Evolutionary conservation across 2,888 invertebrate genomes (phyloP).

Genomic region (Cryptosula pallasiana): DNA sequence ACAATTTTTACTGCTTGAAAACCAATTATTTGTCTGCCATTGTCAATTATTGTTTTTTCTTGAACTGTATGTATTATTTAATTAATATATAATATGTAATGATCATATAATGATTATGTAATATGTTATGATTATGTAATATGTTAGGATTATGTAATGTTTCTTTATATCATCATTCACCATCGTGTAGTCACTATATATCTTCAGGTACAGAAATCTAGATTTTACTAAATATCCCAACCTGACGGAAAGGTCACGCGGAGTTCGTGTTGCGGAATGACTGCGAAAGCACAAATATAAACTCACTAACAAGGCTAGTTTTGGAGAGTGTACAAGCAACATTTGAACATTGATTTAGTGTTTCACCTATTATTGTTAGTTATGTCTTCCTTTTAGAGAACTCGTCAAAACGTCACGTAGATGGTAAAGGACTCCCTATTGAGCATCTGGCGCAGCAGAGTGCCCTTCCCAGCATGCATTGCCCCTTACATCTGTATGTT

Average conservation of each 20-base stretch:
- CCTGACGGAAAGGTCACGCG: background rate
- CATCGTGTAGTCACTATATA: too few species aligned
- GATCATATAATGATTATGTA: too few species aligned
- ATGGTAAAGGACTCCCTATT: background rate
- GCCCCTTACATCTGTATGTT: constrained; percentile 37
- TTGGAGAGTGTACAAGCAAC: background rate
- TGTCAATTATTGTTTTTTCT: too few species aligned
- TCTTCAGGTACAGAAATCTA: background rate
- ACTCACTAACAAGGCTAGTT: background rate
- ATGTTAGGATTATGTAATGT: too few species aligned
- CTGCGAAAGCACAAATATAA: background rate
- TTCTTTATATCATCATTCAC: too few species aligned
- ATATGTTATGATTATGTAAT: too few species aligned
- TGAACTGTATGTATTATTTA: too few species aligned
- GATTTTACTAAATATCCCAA: background rate
- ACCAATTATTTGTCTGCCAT: too few species aligned
- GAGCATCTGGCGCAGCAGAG: background rate
- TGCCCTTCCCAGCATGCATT: constrained; percentile 17
- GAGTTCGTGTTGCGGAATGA: background rate
- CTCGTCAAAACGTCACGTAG: background rate
- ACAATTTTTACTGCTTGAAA: too few species aligned
- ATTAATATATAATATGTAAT: too few species aligned
- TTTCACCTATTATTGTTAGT: background rate
- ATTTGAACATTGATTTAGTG: background rate
- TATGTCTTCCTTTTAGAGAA: background rate